A percentile compares a stretch with the other conserved stretches of the same genome.
Evolutionary conservation across 64 coral and sea anemone genomes (phyloP).

Genomic region (Dendronephthya gigantea): DNA sequence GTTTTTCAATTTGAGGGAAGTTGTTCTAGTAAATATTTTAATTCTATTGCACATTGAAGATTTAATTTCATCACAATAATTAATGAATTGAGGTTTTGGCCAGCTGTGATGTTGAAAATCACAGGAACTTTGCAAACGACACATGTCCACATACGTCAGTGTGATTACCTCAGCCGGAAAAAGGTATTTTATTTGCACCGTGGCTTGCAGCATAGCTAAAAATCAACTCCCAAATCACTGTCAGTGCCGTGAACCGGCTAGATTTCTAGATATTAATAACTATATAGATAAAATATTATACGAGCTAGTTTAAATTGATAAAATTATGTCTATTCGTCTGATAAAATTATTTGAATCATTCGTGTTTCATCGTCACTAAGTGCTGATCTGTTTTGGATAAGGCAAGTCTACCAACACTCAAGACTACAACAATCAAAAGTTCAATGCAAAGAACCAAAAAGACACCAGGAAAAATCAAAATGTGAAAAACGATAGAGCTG

Average conservation of each 20-base stretch:
- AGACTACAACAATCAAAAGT: constrained; percentile 2
- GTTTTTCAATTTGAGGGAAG: not conserved
- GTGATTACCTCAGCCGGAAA: no score
- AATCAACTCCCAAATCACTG: no score
- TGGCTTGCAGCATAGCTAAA: no score
- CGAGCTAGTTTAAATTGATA: no score
- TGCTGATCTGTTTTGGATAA: constrained; percentile 9
- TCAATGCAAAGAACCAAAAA: not conserved
- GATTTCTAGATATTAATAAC: no score
- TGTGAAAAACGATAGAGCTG: constrained; percentile 36
- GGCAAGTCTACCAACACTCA: constrained; percentile 73
- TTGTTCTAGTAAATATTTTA: not conserved
- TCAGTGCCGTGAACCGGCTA: no score
- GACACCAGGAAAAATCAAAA: constrained; percentile 51
- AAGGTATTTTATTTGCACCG: no score
- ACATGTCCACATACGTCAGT: not conserved
- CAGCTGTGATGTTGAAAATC: not conserved
- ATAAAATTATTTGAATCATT: not conserved
- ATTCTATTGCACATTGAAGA: no score
- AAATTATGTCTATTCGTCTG: no score
- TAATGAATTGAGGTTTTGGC: no score
- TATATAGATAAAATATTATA: no score
- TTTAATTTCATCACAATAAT: no score
- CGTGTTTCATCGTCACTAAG: not conserved
- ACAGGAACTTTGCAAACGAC: not conserved